These are phyloP conservation scores for Acronicta leporina DNA, from an alignment of 2,888 invertebrate species.

Conservation along the genomic window DNA sequence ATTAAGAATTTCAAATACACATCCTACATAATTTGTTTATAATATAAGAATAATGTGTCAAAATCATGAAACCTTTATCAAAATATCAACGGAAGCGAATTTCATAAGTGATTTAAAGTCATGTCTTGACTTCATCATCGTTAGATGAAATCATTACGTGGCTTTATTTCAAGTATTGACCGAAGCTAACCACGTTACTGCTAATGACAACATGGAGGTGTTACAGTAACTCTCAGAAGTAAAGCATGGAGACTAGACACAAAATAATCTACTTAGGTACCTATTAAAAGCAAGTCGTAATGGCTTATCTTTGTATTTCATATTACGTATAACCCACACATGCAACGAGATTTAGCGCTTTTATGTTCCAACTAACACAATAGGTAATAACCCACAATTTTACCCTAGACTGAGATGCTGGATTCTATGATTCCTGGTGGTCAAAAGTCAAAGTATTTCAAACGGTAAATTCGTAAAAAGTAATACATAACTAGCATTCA, in stretches of 20 bases:
- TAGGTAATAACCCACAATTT: no score
- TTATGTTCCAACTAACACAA: no score
- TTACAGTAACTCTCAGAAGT: neutral
- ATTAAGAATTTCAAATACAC: neutral
- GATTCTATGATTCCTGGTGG: no score
- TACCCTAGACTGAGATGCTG: no score
- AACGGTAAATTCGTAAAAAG: no score
- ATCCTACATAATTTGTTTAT: neutral
- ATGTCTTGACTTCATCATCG: neutral
- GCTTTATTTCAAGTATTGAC: conserved; percentile 3
- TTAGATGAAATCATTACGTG: neutral
- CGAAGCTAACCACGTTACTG: neutral
- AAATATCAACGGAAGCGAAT: neutral
- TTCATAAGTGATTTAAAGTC: neutral
- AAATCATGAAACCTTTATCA: neutral
- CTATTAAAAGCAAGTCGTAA: no score
- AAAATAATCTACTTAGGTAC: conserved; percentile 24
- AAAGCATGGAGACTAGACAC: conserved; percentile 30
- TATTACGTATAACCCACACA: no score
- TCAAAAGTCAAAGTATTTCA: no score
- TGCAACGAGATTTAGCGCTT: no score
- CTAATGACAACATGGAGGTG: neutral
- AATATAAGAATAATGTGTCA: no score
- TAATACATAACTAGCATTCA: no score
- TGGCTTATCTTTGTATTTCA: no score